Conservation (phyloP, 2,888 invertebrate genomes). For the Diaperis boleti region DNA sequence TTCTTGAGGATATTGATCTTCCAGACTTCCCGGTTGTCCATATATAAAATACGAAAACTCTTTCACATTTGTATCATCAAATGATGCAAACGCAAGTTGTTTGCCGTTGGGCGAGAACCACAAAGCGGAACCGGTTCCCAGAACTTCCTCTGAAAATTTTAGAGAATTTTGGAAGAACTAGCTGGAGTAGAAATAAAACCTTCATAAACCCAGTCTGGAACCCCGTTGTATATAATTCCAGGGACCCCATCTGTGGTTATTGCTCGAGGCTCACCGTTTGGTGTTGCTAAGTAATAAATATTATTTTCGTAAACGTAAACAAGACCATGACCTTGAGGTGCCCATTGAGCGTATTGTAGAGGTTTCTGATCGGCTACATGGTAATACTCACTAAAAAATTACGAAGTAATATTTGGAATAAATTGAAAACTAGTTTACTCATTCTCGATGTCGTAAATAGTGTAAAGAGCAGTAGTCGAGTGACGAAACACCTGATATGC, state of each 20-base stretch:
- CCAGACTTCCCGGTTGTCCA: conserved; percentile 71
- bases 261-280: conserved; percentile 54
- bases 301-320: conserved; percentile 79
- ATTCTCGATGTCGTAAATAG: conserved; percentile 71
- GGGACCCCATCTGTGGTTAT: conserved; percentile 68
- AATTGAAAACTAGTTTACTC: conserved; percentile 63
- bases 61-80: conserved; percentile 80
- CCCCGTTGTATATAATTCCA: conserved; percentile 80
- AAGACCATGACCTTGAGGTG: conserved; percentile 68
- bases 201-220: conserved; percentile 95
- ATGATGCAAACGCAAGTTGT: conserved; percentile 84
- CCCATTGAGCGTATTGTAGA: conserved; percentile 75
- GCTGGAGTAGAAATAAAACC: conserved; percentile 70
- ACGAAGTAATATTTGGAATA: background rate
- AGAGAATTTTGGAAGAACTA: conserved; percentile 1
- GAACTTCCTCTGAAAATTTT: conserved; percentile 86
- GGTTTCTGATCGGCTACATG: conserved; percentile 69
- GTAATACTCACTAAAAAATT: conserved; percentile 63
- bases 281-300: conserved; percentile 71
- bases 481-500: conserved; percentile 73
- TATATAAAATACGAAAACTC: conserved; percentile 76
- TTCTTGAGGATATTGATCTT: conserved; percentile 77
- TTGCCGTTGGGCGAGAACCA: conserved; percentile 90
- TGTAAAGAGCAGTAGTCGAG: conserved; percentile 74
- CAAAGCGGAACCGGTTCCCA: conserved; percentile 83